Conservation (phyloP, 64 coral and sea anemone genomes). For the Acropora tenuis region DNA sequence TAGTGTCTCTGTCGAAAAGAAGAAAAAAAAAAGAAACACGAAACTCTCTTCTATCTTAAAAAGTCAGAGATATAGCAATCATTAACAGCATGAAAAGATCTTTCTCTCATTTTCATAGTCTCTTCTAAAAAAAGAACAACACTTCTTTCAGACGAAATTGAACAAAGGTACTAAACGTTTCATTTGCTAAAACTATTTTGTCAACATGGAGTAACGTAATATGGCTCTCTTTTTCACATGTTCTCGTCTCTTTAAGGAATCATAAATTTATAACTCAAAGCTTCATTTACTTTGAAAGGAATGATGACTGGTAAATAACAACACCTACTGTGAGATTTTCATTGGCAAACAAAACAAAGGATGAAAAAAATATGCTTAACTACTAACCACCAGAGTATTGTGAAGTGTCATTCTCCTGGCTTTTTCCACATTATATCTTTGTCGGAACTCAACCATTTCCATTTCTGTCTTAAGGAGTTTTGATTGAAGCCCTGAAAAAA, state of each 20-base stretch:
- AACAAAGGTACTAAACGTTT: no score
- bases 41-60: no score
- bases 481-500: slow-evolving; percentile 84
- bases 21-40: no score
- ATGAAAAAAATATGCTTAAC: no score
- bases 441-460: slow-evolving; percentile 74
- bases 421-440: slow-evolving; percentile 85
- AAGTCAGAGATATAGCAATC: no score
- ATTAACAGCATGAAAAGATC: no score
- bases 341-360: neutral
- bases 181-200: no score
- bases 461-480: slow-evolving; percentile 97
- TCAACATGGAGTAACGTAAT: neutral
- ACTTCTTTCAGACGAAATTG: no score
- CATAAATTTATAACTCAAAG: neutral
- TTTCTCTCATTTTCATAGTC: no score
- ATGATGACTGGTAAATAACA: neutral
- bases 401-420: slow-evolving; percentile 90
- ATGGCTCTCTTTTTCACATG: neutral
- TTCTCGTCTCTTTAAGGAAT: neutral
- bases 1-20: no score
- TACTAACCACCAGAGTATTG: slow-evolving; percentile 94
- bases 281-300: neutral
- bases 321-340: no score
- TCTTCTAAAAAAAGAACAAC: no score